A percentile compares a stretch with the other conserved stretches of the same genome.
These are phyloP conservation scores for Patiria pectinifera DNA, from an alignment of 53 echinoderm and acorn worm species.

Conservation along the genomic window DNA sequence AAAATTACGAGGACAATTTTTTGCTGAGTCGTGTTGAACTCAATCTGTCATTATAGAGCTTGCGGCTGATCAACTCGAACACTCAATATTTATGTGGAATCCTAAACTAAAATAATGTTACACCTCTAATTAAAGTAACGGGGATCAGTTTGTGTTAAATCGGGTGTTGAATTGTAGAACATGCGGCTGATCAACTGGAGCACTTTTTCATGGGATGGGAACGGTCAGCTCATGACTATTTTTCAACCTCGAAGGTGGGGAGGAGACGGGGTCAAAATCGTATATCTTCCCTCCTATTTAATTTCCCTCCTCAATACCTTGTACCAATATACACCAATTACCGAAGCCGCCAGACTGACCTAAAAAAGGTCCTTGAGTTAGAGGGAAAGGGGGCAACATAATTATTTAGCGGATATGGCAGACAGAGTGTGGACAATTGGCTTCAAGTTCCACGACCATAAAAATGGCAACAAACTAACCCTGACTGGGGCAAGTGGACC, in stretches of 20 bases:
- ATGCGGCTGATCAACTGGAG: too few species aligned
- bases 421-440: not conserved
- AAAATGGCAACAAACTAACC: constrained; percentile 4
- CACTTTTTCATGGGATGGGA: too few species aligned
- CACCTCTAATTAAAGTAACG: too few species aligned
- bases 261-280: not conserved
- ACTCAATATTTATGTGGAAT: too few species aligned
- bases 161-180: too few species aligned
- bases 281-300: not conserved
- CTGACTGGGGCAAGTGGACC: not conserved
- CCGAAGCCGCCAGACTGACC: not conserved
- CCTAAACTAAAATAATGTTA: too few species aligned
- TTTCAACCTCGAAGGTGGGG: not conserved
- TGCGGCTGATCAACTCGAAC: too few species aligned
- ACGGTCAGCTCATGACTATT: not conserved
- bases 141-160: too few species aligned
- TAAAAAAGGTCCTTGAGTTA: not conserved
- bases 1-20: too few species aligned
- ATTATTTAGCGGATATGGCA: not conserved
- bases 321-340: not conserved
- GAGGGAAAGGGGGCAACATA: not conserved
- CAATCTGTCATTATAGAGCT: too few species aligned
- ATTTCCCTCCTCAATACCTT: not conserved
- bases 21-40: too few species aligned
- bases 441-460: not conserved